Base-by-base conservation (phyloP, 2,113 vertebrate species). In the Elephantulus edwardii region DNA sequence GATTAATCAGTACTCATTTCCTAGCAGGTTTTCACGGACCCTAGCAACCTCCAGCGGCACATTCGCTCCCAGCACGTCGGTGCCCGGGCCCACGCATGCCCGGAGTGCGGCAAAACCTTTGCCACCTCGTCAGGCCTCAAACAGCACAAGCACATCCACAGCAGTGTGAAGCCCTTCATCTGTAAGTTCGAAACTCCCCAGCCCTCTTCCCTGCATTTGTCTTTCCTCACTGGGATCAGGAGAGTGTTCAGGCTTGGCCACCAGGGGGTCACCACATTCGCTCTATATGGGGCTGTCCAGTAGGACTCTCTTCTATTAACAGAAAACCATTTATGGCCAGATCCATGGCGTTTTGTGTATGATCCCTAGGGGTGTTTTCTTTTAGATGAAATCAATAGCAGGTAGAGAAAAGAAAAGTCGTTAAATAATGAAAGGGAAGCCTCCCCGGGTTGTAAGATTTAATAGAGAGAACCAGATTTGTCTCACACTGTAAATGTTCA, bases 11-110 rank as follows among this genome's bases (percentile, higher is more conserved):
- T 98, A 97, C 98, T 98, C 97, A 97, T 98, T 98, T 98, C 98
- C 98, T 99, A 99, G 99, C 99, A 99, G 99, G 99, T 99, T 98
- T 99, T 99, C 98, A 99, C 99, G 98, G 99, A 99, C 99, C 99
- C 99, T 98, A 99, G 99, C 98, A 99, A 99, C 99, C 99, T 99
- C 88, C 99, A 99, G 98, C 99, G 99, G 97, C 99, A 99, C 97
- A 99, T 99, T 97, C 99, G 99, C 97, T 99, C 99, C 28, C 99
- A 99, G 98, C 99, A 99, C 42, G 99, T 99, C 52, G 99, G 99
- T 94, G 99, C 99, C 70, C 98, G 99, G 97, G 99, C 99, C 76
- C 99, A 99, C 52, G 99, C 99, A 68, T 99, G 99, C 97, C 98
- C 99, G 58, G 99, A 99, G 97, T 99, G 99, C 95, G 99, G 99